These are phyloP conservation scores for Streblospio benedicti DNA, from an alignment of 1,140 invertebrate genomes.

Conservation along the genomic window DNA sequence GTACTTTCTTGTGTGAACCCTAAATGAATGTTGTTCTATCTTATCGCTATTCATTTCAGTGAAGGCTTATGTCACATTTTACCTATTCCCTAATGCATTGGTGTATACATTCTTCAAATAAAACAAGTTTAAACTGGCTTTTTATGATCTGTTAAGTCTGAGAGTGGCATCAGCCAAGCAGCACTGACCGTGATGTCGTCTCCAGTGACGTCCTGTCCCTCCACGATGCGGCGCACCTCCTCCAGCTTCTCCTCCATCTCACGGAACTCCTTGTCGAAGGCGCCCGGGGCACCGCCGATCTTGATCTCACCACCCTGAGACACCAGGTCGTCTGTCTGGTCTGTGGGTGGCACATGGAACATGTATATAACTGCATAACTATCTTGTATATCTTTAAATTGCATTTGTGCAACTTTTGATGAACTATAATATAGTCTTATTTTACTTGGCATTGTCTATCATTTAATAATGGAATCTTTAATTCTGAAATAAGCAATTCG, in stretches of 20 bases:
- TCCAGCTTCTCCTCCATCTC: constrained; percentile 76
- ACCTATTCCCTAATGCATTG: too few species aligned
- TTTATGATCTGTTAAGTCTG: too few species aligned
- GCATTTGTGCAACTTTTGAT: not conserved
- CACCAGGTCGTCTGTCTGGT: constrained; percentile 55
- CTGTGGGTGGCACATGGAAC: constrained; percentile 27
- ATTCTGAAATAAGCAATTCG: not conserved
- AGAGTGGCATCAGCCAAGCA: too few species aligned
- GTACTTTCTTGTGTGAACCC: too few species aligned
- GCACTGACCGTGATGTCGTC: constrained; percentile 70
- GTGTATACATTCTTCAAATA: too few species aligned
- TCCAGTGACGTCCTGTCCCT: constrained; percentile 63
- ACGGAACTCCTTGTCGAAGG: constrained; percentile 87
- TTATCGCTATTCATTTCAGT: too few species aligned
- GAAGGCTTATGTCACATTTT: too few species aligned
- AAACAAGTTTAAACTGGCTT: too few species aligned
- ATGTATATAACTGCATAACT: not conserved
- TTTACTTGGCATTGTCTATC: not conserved
- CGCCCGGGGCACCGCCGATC: constrained; percentile 81
- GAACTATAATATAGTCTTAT: not conserved
- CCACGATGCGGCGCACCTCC: constrained; percentile 66
- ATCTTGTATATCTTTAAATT: not conserved
- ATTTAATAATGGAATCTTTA: not conserved
- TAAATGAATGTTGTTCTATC: too few species aligned
- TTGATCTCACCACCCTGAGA: constrained; percentile 81